These are phyloP conservation scores for Dunckerocampus dactyliophorus DNA, from an alignment of 2,113 vertebrate species.

Conservation along the genomic window DNA sequence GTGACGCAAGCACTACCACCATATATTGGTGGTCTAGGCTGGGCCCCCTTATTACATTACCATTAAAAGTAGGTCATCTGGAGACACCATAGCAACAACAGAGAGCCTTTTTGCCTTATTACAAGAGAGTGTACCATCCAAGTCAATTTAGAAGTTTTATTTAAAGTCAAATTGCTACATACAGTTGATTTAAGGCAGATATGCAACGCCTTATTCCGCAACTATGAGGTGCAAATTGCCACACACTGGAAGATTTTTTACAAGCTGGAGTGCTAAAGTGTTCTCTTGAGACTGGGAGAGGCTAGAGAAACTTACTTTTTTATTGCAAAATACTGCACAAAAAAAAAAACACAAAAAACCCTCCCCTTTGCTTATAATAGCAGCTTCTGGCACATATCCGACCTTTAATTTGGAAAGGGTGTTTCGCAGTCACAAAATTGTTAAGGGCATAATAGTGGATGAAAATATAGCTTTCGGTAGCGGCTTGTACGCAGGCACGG, in stretches of 20 bases:
- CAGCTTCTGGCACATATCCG: conserved; percentile 67
- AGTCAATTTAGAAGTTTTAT: not conserved
- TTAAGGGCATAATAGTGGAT: conserved; percentile 63
- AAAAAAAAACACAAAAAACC: not conserved
- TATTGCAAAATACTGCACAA: conserved; percentile 13
- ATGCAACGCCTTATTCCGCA: not conserved
- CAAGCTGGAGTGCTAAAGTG: too few species aligned
- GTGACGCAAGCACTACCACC: not conserved
- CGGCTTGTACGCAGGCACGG: conserved; percentile 55
- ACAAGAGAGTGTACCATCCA: not conserved
- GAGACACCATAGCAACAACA: conserved; percentile 4
- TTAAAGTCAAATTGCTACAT: not conserved
- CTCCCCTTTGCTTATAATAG: conserved; percentile 57
- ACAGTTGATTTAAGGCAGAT: not conserved
- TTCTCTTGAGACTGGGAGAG: conserved; percentile 15
- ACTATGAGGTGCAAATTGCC: too few species aligned
- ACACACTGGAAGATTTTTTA: too few species aligned
- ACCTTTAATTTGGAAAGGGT: conserved; percentile 75
- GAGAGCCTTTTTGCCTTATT: not conserved
- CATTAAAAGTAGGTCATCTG: conserved; percentile 4
- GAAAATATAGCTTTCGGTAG: conserved; percentile 69
- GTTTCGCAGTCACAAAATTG: conserved; percentile 66
- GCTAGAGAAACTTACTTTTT: conserved; percentile 31
- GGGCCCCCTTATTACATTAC: not conserved
- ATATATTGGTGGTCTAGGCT: not conserved